Evolutionary conservation across 2,113 vertebrate genomes (phyloP), one percentile per base, ranked within the genome.

Genomic region (Excalfactoria chinensis): DNA sequence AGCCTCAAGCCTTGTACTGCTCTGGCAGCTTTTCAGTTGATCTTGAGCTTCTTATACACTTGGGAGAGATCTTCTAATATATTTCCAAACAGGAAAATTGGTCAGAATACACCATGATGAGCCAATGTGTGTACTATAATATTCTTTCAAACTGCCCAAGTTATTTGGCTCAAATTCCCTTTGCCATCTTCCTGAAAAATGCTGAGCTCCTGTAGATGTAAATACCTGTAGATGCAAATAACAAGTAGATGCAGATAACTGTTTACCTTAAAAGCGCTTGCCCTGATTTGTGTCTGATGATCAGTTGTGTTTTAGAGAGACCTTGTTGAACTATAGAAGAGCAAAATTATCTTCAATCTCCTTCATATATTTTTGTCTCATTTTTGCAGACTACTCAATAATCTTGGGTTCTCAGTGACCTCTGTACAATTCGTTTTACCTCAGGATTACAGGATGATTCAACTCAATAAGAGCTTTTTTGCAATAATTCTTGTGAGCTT

Each of bases 311-410:
- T 89, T 78, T 35, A 64, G 28, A 68, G 17, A 48, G 41, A n/a
- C 41, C 4, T 71, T 70, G 9, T 8, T 46, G 17, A 40, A 8
- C 22, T 72, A 32, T 0, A 4, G 11, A 91, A 74, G 7, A 0
- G 0, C 12, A 40, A 62, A 23, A 51, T 66, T 85, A 3, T 41
- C 32, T 82, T 58, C 6, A 43, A 43, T 62, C 5, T 30, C 18
- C 72, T 58, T 23, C 0, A 1, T 12, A 22, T 1, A 7, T 18
- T 76, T 88, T 75, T 81, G 41, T 17, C 19, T 55, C 53, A 5
- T 23, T 81, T 60, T 85, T 84, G 35, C 30, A n/a, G 6, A 9
- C 58, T 26, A 7, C 26, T 41, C 32, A 3, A 3, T 37, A 26
- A 73, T 21, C 18, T 67, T 53, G 34, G 25, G 13, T 86, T 80